Percentiles rank a stretch among this genome's conserved stretches.
phyloP scores from a whole-genome alignment of 2,888 invertebrate genomes.

The Gandaritis pyraliata region DNA sequence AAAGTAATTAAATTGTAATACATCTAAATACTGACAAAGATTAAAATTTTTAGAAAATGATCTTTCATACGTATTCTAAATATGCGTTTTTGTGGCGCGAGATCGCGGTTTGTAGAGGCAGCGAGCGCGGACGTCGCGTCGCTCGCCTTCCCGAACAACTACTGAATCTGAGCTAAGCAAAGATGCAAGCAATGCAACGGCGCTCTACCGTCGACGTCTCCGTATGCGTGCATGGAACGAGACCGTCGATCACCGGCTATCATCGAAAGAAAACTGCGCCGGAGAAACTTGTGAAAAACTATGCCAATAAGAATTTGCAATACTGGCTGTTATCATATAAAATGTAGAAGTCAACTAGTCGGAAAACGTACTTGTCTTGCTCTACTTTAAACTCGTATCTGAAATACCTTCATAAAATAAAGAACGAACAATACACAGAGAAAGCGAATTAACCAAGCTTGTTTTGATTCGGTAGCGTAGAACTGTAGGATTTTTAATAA shows the following conservation, averaged over 20 bases:
- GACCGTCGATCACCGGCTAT: not conserved
- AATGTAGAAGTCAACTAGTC: not conserved
- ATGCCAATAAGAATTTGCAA: not conserved
- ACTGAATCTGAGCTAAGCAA: constrained; percentile 49
- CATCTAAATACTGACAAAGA: constrained; percentile 24
- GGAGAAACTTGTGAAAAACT: constrained; percentile 19
- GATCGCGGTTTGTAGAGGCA: constrained; percentile 46
- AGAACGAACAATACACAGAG: too few relatives aligned
- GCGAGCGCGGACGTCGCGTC: constrained; percentile 61
- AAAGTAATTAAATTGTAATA: constrained; percentile 16
- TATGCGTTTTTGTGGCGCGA: constrained; percentile 52
- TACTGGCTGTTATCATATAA: not conserved
- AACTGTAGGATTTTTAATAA: too few relatives aligned
- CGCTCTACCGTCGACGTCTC: not conserved
- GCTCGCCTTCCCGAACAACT: constrained; percentile 59
- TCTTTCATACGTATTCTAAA: constrained; percentile 39
- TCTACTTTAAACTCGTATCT: not conserved
- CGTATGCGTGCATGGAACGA: constrained; percentile 1
- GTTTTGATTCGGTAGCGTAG: too few relatives aligned
- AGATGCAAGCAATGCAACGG: constrained; percentile 4
- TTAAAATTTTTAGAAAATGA: constrained; percentile 21
- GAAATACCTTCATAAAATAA: not conserved
- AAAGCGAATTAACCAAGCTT: too few relatives aligned
- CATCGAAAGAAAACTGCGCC: constrained; percentile 42
- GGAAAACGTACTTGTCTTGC: not conserved